Evolutionary conservation across 1,140 invertebrate genomes (phyloP).

Genomic region (Odontomachus brunneus): DNA sequence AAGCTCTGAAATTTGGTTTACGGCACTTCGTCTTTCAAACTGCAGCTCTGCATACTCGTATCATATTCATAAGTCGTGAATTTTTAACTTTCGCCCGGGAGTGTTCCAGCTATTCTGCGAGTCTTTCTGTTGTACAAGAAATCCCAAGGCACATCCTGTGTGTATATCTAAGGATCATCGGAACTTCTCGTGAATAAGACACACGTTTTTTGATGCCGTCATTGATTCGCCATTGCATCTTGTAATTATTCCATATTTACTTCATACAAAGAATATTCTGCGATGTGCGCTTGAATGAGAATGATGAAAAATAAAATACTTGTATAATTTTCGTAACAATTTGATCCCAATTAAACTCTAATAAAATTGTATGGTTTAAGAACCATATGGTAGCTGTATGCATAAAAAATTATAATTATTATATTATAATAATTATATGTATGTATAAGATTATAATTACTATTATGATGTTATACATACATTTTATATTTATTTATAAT

Average conservation of each 20-base stretch:
- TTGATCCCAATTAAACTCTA: constrained; percentile 32
- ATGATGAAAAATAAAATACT: constrained; percentile 59
- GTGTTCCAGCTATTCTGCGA: constrained; percentile 7
- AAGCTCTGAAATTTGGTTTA: constrained; percentile 16
- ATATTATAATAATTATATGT: constrained; percentile 46
- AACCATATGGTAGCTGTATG: constrained; percentile 31
- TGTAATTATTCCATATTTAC: constrained; percentile 56
- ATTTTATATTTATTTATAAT: too few species aligned
- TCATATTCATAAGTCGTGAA: constrained; percentile 63
- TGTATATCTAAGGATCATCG: constrained; percentile 30
- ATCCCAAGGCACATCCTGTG: constrained; percentile 15
- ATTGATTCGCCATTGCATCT: constrained; percentile 38
- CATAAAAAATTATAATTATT: constrained; percentile 51
- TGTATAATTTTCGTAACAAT: constrained; percentile 48
- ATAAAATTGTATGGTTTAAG: too few species aligned
- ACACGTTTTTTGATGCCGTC: constrained; percentile 50
- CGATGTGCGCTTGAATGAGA: constrained; percentile 57
- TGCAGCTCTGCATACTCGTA: constrained; percentile 52
- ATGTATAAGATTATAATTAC: too few species aligned
- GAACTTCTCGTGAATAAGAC: constrained; percentile 40
- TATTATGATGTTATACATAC: too few species aligned
- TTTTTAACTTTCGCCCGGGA: constrained; percentile 42
- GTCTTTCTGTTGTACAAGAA: constrained; percentile 38
- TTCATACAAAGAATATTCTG: constrained; percentile 21
- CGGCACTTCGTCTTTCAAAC: constrained; percentile 40